Base-by-base conservation (phyloP, 2,888 invertebrate genomes). In the Baccha elongata region DNA sequence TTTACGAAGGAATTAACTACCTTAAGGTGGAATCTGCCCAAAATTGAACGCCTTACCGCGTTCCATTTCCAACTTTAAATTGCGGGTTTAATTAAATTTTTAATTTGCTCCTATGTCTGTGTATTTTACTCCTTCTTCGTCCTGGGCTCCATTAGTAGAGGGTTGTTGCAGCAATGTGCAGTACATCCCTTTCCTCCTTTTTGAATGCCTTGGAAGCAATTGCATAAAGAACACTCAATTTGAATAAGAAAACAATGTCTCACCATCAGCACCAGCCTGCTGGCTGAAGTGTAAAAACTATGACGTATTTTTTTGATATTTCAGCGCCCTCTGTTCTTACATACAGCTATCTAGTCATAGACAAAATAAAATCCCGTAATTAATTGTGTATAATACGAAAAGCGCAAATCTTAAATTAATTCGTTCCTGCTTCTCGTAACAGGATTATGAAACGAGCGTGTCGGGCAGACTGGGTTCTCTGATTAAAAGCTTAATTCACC, bases 311-410 rank as follows among this genome's bases (percentile, higher is more conserved):
- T 50, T 46, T 46, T 37, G 15, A 58, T 48, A 26, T 48, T 37
- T 55, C 17, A 55, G 40, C 42, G 44, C 44, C 44, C 29, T 62
- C 62, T 48, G 26, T 4, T 65, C 35, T 23, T 23, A 32, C 29
- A 17, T 35, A 21, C 67, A 55, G 58, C 35, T 52, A 58, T 21
- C 40, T 37, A 32, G 55, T 48, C 48, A 58, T 37, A 75, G 74
- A 58, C 69, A 58, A 74, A 80, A 69, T 75, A 74, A 74, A 74
- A 80, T 75, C 68, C 75, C 58, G 69, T 74, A 80, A 80, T 80
- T 80, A 80, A 80, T 80, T 80, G 80, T 74, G 75, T 80, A n/a
- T n/a, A n/a, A n/a, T n/a, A 80, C 74, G 69, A 64, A 64, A 69
- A 74, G 64, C 50, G 55, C 69, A 80, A 80, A 80, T 74, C 80